Evolutionary conservation across 2,888 invertebrate genomes (phyloP).

Genomic region (Catocala sponsa): DNA sequence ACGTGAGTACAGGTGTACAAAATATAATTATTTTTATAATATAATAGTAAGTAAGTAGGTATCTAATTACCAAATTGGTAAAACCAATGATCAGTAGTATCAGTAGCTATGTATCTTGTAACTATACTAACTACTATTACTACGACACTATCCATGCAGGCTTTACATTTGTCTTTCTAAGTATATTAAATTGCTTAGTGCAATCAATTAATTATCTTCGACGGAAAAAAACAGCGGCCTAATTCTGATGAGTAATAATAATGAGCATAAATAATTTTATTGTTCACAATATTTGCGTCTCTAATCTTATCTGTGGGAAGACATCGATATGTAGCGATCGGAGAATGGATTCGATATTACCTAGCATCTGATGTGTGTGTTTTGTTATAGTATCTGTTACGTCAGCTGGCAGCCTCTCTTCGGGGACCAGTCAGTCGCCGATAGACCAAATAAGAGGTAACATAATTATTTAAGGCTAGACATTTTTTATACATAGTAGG

Average conservation of each 20-base stretch:
- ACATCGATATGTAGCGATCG: slow-evolving; percentile 22
- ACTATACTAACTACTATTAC: too few relatives aligned
- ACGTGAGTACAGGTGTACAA: too few relatives aligned
- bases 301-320: slow-evolving; percentile 30
- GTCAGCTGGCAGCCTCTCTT: slow-evolving; percentile 80
- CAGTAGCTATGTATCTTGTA: too few relatives aligned
- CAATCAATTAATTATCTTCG: neutral
- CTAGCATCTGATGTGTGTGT: too few relatives aligned
- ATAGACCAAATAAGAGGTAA: slow-evolving; percentile 74
- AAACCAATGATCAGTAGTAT: too few relatives aligned
- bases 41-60: too few relatives aligned
- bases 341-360: too few relatives aligned
- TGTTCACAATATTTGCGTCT: slow-evolving; percentile 20
- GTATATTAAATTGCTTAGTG: neutral
- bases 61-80: too few relatives aligned
- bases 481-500: neutral
- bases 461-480: neutral
- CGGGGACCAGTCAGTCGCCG: slow-evolving; percentile 79
- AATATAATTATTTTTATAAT: too few relatives aligned
- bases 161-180: too few relatives aligned
- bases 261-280: slow-evolving; percentile 22
- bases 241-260: slow-evolving; percentile 11
- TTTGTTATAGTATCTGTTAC: slow-evolving; percentile 65
- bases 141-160: too few relatives aligned
- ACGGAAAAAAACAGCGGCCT: slow-evolving; percentile 4